Conservation (phyloP, 1,140 invertebrate genomes). For the Heliconius himera region DNA sequence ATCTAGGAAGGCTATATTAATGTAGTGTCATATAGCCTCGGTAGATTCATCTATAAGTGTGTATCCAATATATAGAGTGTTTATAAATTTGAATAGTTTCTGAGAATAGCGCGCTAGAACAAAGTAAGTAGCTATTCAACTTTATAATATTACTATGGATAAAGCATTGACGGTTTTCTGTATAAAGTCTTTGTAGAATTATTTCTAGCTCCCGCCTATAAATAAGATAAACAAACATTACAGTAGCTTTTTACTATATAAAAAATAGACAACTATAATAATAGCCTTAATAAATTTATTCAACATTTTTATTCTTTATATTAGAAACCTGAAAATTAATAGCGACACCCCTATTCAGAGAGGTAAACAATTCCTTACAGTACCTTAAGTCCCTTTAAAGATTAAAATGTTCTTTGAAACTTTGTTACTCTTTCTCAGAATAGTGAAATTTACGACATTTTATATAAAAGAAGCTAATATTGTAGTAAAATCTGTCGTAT, state of each 20-base stretch:
- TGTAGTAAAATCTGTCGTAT: not conserved
- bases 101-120: no score
- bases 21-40: no score
- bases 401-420: conserved; percentile 11
- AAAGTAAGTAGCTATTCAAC: no score
- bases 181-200: not conserved
- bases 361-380: not conserved
- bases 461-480: no score
- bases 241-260: not conserved
- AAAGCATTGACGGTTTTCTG: no score
- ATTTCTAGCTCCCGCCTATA: not conserved
- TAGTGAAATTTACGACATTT: not conserved
- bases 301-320: no score
- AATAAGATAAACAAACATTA: not conserved
- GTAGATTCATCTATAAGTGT: no score
- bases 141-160: no score
- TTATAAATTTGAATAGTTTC: no score
- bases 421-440: not conserved
- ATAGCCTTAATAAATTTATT: no score
- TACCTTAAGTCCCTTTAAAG: not conserved
- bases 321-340: not conserved
- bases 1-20: no score
- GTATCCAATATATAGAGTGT: no score
- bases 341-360: not conserved
- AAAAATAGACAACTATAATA: not conserved